Conservation (phyloP, 2,888 invertebrate species). For the Ephialtes manifestator region DNA sequence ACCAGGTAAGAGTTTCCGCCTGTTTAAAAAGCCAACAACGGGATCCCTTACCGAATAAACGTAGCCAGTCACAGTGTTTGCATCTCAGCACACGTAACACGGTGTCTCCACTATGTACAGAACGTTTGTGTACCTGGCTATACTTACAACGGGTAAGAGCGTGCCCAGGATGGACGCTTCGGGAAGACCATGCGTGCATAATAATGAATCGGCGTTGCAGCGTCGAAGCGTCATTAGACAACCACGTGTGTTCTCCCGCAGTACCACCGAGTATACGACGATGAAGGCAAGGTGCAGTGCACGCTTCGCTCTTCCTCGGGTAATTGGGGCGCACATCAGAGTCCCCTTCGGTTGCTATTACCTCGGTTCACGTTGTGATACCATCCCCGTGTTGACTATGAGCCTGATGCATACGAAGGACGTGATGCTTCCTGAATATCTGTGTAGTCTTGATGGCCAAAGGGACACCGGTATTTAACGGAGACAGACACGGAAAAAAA, state of each 20-base stretch:
- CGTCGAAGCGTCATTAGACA: constrained; percentile 54
- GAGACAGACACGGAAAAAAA: background rate
- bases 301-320: constrained; percentile 40
- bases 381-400: constrained; percentile 36
- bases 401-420: constrained; percentile 39
- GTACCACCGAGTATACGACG: constrained; percentile 35
- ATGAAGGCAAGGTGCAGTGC: constrained; percentile 23
- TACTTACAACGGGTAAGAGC: constrained; percentile 1
- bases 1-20: no score
- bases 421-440: constrained; percentile 20
- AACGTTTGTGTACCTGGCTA: constrained; percentile 2
- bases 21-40: background rate
- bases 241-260: constrained; percentile 59
- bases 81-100: constrained; percentile 25
- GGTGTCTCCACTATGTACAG: constrained; percentile 9
- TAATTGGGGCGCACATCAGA: constrained; percentile 62
- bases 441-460: background rate
- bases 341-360: constrained; percentile 51
- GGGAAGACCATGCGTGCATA: constrained; percentile 56
- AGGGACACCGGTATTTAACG: background rate
- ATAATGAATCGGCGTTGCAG: constrained; percentile 55
- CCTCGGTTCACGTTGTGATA: constrained; percentile 37
- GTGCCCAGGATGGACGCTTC: constrained; percentile 28
- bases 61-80: constrained; percentile 11
- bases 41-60: constrained; percentile 1